These are phyloP conservation scores for Sesia apiformis DNA, from an alignment of 2,888 invertebrate genomes.

Conservation along the genomic window DNA sequence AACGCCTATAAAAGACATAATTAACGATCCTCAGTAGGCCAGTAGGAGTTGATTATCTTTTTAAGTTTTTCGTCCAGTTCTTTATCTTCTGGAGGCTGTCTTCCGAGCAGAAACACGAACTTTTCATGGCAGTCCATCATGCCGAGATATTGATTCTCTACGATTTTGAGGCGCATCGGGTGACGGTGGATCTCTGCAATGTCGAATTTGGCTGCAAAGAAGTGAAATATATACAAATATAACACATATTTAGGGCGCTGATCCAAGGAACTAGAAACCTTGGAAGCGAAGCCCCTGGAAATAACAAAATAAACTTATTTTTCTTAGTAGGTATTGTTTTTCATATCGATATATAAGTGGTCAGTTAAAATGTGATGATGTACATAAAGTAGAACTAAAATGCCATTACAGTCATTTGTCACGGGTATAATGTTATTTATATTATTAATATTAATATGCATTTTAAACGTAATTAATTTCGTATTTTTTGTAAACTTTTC, in stretches of 20 bases:
- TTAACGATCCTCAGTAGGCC: conserved; percentile 32
- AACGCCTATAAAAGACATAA: no score
- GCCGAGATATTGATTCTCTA: conserved; percentile 42
- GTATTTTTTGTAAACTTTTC: no score
- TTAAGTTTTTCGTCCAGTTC: conserved; percentile 37
- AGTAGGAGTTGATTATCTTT: conserved; percentile 44
- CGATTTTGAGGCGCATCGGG: conserved; percentile 47
- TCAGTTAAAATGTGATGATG: no score
- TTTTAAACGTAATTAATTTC: no score
- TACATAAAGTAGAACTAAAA: no score
- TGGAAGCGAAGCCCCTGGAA: background rate
- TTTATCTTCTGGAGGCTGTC: conserved; percentile 33
- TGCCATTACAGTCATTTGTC: no score
- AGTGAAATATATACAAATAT: no score
- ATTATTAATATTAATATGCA: no score
- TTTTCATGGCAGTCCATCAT: conserved; percentile 62
- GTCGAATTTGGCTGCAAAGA: conserved; percentile 30
- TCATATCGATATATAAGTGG: no score
- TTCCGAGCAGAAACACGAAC: conserved; percentile 47
- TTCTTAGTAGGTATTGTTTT: background rate
- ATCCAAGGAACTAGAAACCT: background rate
- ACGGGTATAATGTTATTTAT: no score
- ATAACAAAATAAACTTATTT: background rate
- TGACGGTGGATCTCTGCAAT: conserved; percentile 43
- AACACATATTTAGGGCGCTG: no score